phyloP scores from a whole-genome alignment of 2,888 invertebrate species.

The Melanotus villosus region DNA sequence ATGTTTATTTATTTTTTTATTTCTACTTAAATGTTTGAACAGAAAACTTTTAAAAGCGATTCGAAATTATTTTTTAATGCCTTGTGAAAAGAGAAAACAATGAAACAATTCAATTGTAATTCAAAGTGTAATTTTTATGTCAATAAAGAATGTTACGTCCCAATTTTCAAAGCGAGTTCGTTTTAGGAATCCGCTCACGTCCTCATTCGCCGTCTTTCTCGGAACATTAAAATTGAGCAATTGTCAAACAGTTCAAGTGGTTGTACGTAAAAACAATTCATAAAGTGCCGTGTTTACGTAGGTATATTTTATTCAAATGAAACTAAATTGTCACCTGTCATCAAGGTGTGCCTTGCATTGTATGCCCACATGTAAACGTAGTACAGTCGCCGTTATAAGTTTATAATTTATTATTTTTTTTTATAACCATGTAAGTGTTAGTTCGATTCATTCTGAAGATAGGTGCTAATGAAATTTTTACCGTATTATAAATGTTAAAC shows the following conservation, averaged over 20 bases:
- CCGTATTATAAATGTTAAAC: constrained; percentile 33
- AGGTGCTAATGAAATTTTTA: constrained; percentile 45
- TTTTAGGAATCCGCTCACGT: constrained; percentile 10
- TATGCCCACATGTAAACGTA: constrained; percentile 50
- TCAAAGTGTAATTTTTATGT: constrained; percentile 36
- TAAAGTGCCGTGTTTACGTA: constrained; percentile 41
- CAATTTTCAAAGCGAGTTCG: constrained; percentile 25
- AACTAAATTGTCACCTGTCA: constrained; percentile 57
- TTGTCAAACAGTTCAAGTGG: constrained; percentile 10
- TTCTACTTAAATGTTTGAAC: too few species aligned
- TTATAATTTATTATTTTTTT: constrained; percentile 35
- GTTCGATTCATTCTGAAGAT: constrained; percentile 31
- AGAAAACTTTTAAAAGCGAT: too few species aligned
- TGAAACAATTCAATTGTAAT: constrained; percentile 39
- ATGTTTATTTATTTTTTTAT: too few species aligned
- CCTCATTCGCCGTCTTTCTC: constrained; percentile 13
- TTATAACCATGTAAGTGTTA: constrained; percentile 14
- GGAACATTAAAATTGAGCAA: constrained; percentile 14
- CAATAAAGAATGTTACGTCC: constrained; percentile 39
- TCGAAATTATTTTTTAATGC: constrained; percentile 9
- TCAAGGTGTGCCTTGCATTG: constrained; percentile 57
- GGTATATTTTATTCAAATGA: constrained; percentile 50
- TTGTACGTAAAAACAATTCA: constrained; percentile 9
- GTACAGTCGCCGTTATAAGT: constrained; percentile 46
- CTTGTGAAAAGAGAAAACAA: constrained; percentile 34